phyloP scores from a whole-genome alignment of 2,113 vertebrate species.

The Penelope pileata region DNA sequence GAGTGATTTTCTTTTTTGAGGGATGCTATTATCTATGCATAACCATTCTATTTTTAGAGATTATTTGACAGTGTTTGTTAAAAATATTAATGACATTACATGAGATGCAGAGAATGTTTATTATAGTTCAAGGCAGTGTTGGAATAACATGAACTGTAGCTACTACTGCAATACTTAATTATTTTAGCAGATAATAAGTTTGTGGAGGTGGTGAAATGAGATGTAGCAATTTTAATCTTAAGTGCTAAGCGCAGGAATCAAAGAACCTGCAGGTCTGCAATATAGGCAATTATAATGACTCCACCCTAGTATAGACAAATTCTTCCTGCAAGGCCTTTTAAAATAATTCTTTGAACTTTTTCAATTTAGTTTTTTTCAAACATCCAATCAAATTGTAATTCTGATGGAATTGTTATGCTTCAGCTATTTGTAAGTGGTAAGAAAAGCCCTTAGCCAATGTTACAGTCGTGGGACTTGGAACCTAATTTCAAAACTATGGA shows the following conservation, averaged over 20 bases:
- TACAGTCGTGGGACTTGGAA: background rate
- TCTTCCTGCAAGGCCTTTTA: constrained; percentile 12
- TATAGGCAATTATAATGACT: constrained; percentile 9
- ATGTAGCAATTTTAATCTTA: background rate
- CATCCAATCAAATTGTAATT: background rate
- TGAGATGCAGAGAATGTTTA: background rate
- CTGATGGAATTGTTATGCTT: constrained; percentile 14
- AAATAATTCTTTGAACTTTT: constrained; percentile 46
- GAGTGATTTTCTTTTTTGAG: background rate
- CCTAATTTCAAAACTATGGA: background rate
- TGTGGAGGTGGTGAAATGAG: background rate
- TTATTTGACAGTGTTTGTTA: background rate
- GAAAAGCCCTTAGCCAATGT: background rate
- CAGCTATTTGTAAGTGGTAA: constrained; percentile 13
- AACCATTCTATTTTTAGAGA: background rate
- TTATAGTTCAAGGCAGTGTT: background rate
- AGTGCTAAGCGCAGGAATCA: background rate
- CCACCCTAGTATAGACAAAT: background rate
- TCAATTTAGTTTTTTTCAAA: background rate
- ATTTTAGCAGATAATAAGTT: background rate
- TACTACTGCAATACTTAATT: background rate
- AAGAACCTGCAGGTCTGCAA: background rate
- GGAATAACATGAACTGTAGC: background rate
- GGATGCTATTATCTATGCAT: background rate
- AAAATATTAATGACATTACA: background rate